Conservation (phyloP, 2,113 vertebrate genomes). For the Mobula birostris region DNA sequence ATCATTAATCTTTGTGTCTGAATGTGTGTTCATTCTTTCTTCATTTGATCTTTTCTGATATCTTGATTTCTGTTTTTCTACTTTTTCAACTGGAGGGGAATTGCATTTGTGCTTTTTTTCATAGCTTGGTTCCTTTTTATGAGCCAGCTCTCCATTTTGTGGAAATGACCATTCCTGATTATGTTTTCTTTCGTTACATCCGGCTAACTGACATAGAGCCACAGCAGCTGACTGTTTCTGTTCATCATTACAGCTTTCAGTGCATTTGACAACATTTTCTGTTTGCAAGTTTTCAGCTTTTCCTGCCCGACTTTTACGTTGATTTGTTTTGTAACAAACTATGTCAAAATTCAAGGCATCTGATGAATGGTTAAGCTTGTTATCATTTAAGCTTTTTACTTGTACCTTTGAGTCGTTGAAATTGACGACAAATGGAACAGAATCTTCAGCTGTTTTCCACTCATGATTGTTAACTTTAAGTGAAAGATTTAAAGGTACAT, state of each 20-base stretch:
- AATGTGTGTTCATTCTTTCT: conserved; percentile 53
- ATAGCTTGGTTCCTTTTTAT: conserved; percentile 41
- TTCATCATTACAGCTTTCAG: conserved; percentile 55
- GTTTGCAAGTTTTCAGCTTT: background rate
- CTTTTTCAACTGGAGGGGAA: background rate
- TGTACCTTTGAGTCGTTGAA: background rate
- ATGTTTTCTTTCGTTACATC: conserved; percentile 55
- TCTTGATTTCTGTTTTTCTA: conserved; percentile 49
- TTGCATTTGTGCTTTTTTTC: background rate
- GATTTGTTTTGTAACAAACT: background rate
- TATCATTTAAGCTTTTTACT: background rate
- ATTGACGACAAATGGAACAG: background rate
- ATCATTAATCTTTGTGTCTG: conserved; percentile 55
- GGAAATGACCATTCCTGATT: background rate
- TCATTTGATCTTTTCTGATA: conserved; percentile 64
- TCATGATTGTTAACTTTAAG: conserved; percentile 60
- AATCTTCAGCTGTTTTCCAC: conserved; percentile 41
- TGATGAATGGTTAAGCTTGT: background rate
- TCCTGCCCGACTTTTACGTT: background rate
- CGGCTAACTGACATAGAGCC: conserved; percentile 85
- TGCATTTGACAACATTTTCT: background rate
- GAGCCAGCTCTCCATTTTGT: conserved; percentile 39
- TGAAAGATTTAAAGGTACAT: conserved; percentile 80
- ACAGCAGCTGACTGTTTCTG: conserved; percentile 86
- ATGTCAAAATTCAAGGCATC: background rate